Base-by-base conservation (phyloP, 2,113 vertebrate genomes). In the Muntiacus reevesi region DNA sequence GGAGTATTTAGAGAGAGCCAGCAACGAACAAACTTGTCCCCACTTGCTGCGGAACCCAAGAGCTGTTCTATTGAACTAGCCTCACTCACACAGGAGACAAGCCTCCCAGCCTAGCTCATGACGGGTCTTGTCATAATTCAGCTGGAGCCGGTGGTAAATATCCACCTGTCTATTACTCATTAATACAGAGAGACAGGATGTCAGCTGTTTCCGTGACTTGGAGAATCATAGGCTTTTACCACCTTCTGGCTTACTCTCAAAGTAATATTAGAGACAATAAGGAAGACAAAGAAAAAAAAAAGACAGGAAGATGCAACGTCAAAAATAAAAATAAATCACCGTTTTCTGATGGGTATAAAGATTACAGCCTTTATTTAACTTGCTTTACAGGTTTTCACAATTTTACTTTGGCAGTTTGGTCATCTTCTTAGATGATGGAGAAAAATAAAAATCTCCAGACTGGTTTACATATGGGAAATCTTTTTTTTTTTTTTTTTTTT, bases 151-250 rank as follows among this genome's bases (percentile, higher is more conserved):
- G 97, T 95, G 95, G 96, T 97, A 97, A 98, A 97, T 93, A 98
- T 97, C 98, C 96, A 98, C 98, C 98, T 98, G 97, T 95, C 98
- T 97, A 97, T 98, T 98, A 98, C 95, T 98, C 96, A 98, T 98
- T 93, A 96, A 98, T 93, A 89, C 96, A 97, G 94, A 97, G 97
- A 98, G 97, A 98, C 98, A 98, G 98, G 97, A 98, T 98, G 98
- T 98, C 98, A 98, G 97, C 98, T 98, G 97, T 98, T 98, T 98
- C 98, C 97, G 89, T 94, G 96, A 98, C 95, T 97, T 96, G 97
- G 96, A 96, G 94, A 97, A 98, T 97, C 97, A 98, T 50, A 94
- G 96, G 96, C 97, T 96, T 97, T 98, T 97, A 98, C 93, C 93
- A 94, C 94, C 94, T 97, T 93, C 97, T 98, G 98, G 98, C 98